Base-by-base conservation (phyloP, 2,113 vertebrate species). In the Cyanoramphus novaezelandiae region DNA sequence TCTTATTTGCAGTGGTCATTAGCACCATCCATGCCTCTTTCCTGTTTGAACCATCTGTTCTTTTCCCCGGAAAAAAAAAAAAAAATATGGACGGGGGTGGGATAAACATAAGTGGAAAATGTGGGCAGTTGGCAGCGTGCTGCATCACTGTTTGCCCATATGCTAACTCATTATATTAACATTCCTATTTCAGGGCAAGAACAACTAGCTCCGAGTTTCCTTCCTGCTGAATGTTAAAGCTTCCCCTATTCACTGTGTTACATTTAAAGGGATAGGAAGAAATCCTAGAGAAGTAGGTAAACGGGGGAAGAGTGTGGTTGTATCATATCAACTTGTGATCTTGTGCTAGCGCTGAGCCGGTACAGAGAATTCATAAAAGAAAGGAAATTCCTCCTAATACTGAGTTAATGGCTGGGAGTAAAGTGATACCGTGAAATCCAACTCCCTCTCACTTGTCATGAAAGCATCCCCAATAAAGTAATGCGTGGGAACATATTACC, bases 391-490 rank as follows among this genome's bases (percentile, higher is more conserved):
- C 82, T 94, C 57, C 19, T 64, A 59, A 78, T 62, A 33, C 53
- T 2, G 57, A 89, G 55, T 49, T 74, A 37, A 49, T 2, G 84
- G 65, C 71, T 47, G 78, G 86, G 86, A 94, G 53, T 33, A 35
- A 89, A 91, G 93, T 8, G 78, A 82, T 76, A 16, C 83, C 41
- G 80, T 21, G 86, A 72, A 87, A 95, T 46, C 37, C 65, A 84
- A 43, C 94, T 85, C 82, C 39, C 81, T 76, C 91, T 94, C 88
- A 37, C 90, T 95, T 88, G 92, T 84, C 93, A 81, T 23, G 85
- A 75, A 77, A 92, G 96, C 95, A 95, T 93, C 89, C 85, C 77
- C 92, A 13, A 35, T 74, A 84, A 95, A 97, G 93, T 43, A 43
- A 55, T 10, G 94, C 41, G 83, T 76, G 82, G 96, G 91, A 67